Base-by-base conservation (phyloP, 2,888 invertebrate species). In the Strigamia transsilvanica region DNA sequence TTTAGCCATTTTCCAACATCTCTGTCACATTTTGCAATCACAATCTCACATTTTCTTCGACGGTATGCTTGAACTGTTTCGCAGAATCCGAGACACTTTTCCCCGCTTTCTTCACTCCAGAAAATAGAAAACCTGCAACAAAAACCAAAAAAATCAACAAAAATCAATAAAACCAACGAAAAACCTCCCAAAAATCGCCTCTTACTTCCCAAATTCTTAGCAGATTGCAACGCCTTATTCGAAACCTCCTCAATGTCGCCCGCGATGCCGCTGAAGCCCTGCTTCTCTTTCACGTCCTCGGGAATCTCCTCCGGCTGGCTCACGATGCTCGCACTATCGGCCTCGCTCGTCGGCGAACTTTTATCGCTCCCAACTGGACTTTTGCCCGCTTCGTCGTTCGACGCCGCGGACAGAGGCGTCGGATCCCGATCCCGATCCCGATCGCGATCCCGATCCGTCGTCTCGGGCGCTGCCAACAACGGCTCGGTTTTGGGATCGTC, bases 51-150 rank as follows among this genome's bases (percentile, higher is more conserved):
- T 96, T 97, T 90, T 97, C 96, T 89, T 97, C 97, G 85, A 98
- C 97, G 86, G 95, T 94, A 89, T 97, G 95, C 91, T 98, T 97
- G 87, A 98, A 94, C 90, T 97, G 96, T 85, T 93, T 94, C 85
- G 94, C 93, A 83, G 95, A 95, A 89, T 95, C 95, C 88, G 93
- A 94, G 84, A 96, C 95, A 85, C 94, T 94, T 87, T 95, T 95
- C 51, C 97, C 96, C 83, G 98, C 98, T 90, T 97, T 97, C 90
- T 96, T 97, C 85, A 97, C 97, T 85, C 97, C 96, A 84, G 96
- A 95, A 90, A 95, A 97, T 85, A 98, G 91, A 90, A 97, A 97
- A 89, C 86, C 88, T 88, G 84, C 38, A 46, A 73, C 0, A 18
- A 32, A n/a, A 27, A 10, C 9, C 32, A 73, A 73, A 73, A 18